Conservation (phyloP, 1,140 invertebrate genomes). For the Drosophila persimilis region DNA sequence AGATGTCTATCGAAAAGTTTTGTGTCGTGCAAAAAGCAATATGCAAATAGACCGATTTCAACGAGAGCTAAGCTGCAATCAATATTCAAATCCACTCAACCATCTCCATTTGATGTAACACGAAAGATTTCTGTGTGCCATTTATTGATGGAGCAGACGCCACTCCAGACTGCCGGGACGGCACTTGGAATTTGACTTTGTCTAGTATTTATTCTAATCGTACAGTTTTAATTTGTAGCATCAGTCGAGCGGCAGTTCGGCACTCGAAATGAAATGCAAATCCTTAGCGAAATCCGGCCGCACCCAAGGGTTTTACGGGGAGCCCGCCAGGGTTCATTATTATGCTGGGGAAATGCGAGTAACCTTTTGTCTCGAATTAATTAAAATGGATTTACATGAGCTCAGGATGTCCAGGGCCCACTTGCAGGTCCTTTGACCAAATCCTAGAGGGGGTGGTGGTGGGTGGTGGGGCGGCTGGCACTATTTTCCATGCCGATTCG, state of each 20-base stretch:
- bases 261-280: conserved; percentile 73
- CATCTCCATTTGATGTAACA: conserved; percentile 73
- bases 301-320: conserved; percentile 45
- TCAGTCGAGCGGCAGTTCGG: not conserved
- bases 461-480: too few relatives aligned
- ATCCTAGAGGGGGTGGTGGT: conserved; percentile 8
- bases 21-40: conserved; percentile 60
- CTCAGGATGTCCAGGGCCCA: conserved; percentile 70
- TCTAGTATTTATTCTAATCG: conserved; percentile 71
- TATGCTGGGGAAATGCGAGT: conserved; percentile 64
- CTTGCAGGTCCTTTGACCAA: conserved; percentile 17
- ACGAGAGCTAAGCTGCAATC: conserved; percentile 70
- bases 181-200: conserved; percentile 19
- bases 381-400: conserved; percentile 82
- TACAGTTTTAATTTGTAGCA: conserved; percentile 48
- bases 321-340: conserved; percentile 54
- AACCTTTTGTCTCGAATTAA: conserved; percentile 82
- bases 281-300: conserved; percentile 68
- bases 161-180: too few relatives aligned
- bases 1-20: conserved; percentile 64
- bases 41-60: conserved; percentile 73
- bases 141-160: conserved; percentile 50
- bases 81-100: conserved; percentile 80
- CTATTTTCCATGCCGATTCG: conserved; percentile 61
- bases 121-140: conserved; percentile 56